Conservation (phyloP, 2,888 invertebrate species). For the Lordiphosa andalusiaca region DNA sequence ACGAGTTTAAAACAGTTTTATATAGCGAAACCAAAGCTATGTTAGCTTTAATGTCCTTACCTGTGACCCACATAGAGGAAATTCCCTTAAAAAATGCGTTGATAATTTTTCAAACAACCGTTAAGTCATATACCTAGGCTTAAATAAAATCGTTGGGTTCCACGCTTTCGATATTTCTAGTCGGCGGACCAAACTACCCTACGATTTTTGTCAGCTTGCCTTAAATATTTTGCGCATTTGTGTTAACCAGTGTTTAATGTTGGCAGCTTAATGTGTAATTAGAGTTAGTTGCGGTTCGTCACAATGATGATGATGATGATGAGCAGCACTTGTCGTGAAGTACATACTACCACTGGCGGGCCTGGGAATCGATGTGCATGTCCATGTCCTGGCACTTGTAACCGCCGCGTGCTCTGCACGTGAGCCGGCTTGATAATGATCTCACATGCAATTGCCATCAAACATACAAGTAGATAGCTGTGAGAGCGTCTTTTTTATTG, state of each 20-base stretch:
- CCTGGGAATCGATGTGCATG: constrained; percentile 36
- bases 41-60: no score
- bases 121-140: no score
- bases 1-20: no score
- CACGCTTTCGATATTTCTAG: no score
- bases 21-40: no score
- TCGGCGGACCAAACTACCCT: no score
- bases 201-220: no score
- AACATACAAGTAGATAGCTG: constrained; percentile 21
- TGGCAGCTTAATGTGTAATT: constrained; percentile 61
- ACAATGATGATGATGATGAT: constrained; percentile 44
- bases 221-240: not conserved
- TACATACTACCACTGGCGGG: constrained; percentile 25
- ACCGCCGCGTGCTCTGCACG: constrained; percentile 75
- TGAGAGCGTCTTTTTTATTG: constrained; percentile 41
- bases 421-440: constrained; percentile 55
- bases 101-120: no score
- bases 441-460: constrained; percentile 44
- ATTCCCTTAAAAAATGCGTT: no score
- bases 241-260: constrained; percentile 16
- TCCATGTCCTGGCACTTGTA: constrained; percentile 64
- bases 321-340: constrained; percentile 66
- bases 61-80: no score
- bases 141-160: no score
- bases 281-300: constrained; percentile 62